A percentile compares a stretch with the other conserved stretches of the same genome.
These are phyloP conservation scores for Tetropium fuscum DNA, from an alignment of 2,888 invertebrate genomes.

Conservation along the genomic window DNA sequence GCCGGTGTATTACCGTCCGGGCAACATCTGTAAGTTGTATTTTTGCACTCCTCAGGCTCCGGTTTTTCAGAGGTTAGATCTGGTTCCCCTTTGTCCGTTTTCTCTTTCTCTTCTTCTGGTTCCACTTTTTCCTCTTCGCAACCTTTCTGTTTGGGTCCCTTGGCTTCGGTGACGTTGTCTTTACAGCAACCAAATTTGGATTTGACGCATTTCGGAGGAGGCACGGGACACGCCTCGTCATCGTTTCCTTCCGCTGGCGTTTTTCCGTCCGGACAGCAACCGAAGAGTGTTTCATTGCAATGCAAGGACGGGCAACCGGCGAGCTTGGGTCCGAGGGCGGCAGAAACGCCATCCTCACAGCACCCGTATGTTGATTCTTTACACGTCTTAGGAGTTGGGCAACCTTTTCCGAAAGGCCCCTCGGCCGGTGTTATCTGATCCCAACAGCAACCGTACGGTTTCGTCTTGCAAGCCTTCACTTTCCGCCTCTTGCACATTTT, in stretches of 20 bases:
- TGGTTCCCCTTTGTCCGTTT: slow-evolving; percentile 19
- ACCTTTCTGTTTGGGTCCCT: slow-evolving; percentile 55
- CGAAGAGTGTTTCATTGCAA: slow-evolving; percentile 84
- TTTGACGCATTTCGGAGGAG: slow-evolving; percentile 70
- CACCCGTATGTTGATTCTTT: slow-evolving; percentile 82
- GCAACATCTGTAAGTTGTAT: slow-evolving; percentile 78
- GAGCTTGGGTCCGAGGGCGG: slow-evolving; percentile 76
- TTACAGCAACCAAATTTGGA: slow-evolving; percentile 88
- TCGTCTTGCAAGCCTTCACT: slow-evolving; percentile 72
- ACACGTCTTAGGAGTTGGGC: slow-evolving; percentile 80
- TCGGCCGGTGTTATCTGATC: slow-evolving; percentile 81
- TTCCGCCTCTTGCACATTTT: slow-evolving; percentile 72
- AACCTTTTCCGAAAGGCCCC: slow-evolving; percentile 88
- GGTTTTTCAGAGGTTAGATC: slow-evolving; percentile 31
- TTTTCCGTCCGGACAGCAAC: slow-evolving; percentile 86
- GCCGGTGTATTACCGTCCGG: slow-evolving; percentile 78
- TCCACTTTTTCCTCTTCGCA: slow-evolving; percentile 57
- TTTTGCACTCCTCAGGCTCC: slow-evolving; percentile 72
- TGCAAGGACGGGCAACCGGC: slow-evolving; percentile 82
- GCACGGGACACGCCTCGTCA: slow-evolving; percentile 81
- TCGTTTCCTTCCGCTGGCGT: slow-evolving; percentile 85
- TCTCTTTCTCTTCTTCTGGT: slow-evolving; percentile 52
- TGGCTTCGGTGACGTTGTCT: slow-evolving; percentile 79
- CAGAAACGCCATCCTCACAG: slow-evolving; percentile 85
- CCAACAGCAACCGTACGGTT: slow-evolving; percentile 86